Base-by-base conservation (phyloP, 2,888 invertebrate genomes). In the Cosmia pyralina region DNA sequence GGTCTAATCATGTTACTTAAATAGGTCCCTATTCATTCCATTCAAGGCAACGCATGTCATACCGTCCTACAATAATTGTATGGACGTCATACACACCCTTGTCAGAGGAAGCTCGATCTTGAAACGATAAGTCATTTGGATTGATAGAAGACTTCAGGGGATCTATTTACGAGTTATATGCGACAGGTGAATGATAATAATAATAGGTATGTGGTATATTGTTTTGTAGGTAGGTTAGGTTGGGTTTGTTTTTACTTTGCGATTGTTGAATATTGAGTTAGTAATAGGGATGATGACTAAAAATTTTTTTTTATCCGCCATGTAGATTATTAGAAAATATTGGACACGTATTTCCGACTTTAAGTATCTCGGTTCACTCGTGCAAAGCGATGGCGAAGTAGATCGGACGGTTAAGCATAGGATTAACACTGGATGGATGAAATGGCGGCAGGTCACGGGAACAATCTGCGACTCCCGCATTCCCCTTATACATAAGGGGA, bases 121-220 rank as follows among this genome's bases (percentile, higher is more conserved):
- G 75, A 59, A 78, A 69, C 81, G 91, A 91, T 92, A 92, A 90
- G 88, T 88, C 90, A 89, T 87, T 87, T 74, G 79, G 82, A 75
- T 77, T 85, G 85, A 88, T 89, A 83, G 82, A 60, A 63, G 74
- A 75, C 72, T 58, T 57, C 77, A 48, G 72, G 87, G 86, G 85
- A 89, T 85, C 85, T 88, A 84, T 89, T 85, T 83, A 83, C 74
- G 64, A 79, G 52, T 85, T 83, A 80, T 69, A 65, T 78, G 63
- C 66, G 81, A 77, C 79, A 79, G 69, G 64, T 71, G 63, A 68
- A 52, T 34, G 19, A 74, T 73, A 34, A 34, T 38, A 38, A 62
- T 74, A 63, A 66, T 82, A 60, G 57, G 46, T 64, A 48, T 13
- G n/a, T 60, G 41, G 4, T 50, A 8, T 57, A 55, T 53, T 60